These are phyloP conservation scores for Nasalis larvatus DNA, from an alignment of 2,113 vertebrate species.

Conservation along the genomic window DNA sequence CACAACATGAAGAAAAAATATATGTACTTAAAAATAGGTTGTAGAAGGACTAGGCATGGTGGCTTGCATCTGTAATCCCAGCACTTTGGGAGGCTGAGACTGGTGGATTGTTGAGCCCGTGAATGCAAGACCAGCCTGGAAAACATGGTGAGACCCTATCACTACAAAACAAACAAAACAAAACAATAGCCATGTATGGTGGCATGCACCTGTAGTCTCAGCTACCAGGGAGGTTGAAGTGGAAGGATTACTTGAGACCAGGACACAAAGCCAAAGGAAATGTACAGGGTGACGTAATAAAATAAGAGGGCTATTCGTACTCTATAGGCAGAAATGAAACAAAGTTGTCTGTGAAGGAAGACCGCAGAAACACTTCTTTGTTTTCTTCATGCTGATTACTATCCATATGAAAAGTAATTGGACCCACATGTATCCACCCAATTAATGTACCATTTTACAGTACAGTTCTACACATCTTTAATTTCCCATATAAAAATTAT, in stretches of 20 bases:
- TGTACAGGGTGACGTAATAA: background rate
- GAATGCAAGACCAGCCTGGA: no score
- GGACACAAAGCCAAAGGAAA: background rate
- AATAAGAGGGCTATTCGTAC: background rate
- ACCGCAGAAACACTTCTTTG: background rate
- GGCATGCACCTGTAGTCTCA: no score
- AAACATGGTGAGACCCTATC: no score
- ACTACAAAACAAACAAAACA: no score
- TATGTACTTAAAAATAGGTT: background rate
- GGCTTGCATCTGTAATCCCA: no score
- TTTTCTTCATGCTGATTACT: background rate
- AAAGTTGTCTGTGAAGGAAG: background rate
- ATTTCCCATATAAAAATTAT: background rate
- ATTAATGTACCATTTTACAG: background rate
- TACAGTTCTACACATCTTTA: background rate
- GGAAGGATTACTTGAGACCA: no score
- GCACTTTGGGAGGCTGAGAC: no score
- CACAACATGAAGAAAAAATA: background rate
- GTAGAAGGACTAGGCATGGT: no score
- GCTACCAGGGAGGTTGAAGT: no score
- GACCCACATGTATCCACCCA: background rate
- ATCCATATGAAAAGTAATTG: background rate
- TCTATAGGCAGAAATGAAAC: background rate
- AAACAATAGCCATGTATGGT: no score
- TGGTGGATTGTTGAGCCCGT: no score